Evolutionary conservation across 2,113 vertebrate genomes (phyloP).

Genomic region (Ursus arctos): DNA sequence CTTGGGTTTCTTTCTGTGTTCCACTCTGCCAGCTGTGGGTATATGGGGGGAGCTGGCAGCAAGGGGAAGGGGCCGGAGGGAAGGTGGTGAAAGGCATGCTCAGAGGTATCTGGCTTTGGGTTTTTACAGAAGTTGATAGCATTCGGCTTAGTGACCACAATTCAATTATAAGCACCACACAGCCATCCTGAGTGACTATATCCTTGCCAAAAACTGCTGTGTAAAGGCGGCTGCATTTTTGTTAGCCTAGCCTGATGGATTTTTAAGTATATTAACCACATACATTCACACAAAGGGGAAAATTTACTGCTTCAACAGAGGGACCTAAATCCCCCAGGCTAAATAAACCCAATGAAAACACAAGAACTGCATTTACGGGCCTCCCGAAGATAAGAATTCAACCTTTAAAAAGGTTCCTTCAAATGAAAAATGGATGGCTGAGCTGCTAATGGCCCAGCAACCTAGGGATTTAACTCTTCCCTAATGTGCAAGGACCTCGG

Average conservation of each 20-base stretch:
- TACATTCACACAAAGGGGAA: constrained; percentile 84
- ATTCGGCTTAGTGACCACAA: constrained; percentile 84
- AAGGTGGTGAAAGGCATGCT: constrained; percentile 61
- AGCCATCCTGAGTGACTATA: constrained; percentile 72
- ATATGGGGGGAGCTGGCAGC: neutral
- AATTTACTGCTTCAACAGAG: constrained; percentile 88
- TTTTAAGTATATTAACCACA: constrained; percentile 86
- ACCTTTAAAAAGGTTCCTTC: constrained; percentile 86
- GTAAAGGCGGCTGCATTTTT: constrained; percentile 81
- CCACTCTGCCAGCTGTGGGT: constrained; percentile 16
- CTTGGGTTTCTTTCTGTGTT: constrained; percentile 77
- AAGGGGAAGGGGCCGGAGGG: neutral
- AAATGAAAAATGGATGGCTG: constrained; percentile 88
- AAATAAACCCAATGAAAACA: constrained; percentile 90
- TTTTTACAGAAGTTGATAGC: constrained; percentile 84
- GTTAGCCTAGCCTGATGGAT: constrained; percentile 81
- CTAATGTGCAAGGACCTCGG: neutral
- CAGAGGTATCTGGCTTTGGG: constrained; percentile 77
- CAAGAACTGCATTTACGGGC: constrained; percentile 87
- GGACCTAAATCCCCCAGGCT: constrained; percentile 86
- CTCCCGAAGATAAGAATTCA: constrained; percentile 87
- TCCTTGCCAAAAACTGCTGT: constrained; percentile 84
- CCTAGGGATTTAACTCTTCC: constrained; percentile 84
- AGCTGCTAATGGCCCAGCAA: constrained; percentile 85
- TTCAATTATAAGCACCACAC: constrained; percentile 79